Evolutionary conservation across 2,888 invertebrate species (phyloP), one percentile per base, ranked within the genome.

Genomic region (Matsumyia berberina): DNA sequence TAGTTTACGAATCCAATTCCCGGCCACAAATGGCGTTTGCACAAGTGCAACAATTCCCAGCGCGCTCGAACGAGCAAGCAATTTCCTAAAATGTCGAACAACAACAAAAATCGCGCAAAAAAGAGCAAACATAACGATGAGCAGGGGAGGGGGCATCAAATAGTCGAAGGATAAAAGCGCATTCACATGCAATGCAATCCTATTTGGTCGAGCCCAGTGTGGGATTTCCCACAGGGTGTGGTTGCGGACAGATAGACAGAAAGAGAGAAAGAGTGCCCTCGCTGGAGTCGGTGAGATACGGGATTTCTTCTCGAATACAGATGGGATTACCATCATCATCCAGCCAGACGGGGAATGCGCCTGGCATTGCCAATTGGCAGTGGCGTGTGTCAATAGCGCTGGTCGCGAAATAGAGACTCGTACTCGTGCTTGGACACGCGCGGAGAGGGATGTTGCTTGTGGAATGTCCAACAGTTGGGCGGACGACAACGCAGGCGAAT

Each of bases 1-100:
- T 85, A 80, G 85, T 85, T 85, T 76, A 70, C 85, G 80, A 74
- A 76, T 85, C 80, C 85, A 85, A 85, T 85, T 70, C 49, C 74
- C 35, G 85, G 70, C 85, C 85, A 53, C 85, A 80, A 85, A 86
- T 87, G 88, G 87, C 88, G 89, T 90, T 90, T 90, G 88, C 88
- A 89, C 90, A 90, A 90, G 90, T 90, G 90, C 89, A 89, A 87
- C 89, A 89, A 89, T 90, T 90, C 90, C 89, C 90, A 90, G 70
- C 55, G 83, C 60, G 73, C 70, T 76, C 70, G 58, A 79, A 73
- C 67, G 67, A 83, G 79, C 83, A 73, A 78, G 74, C 74, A 76
- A 79, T 85, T 80, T 80, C 60, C 85, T 85, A 85, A 85, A 85
- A 85, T 46, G 62, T 24, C 77, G 19, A 51, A 42, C 69, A 77